A percentile compares a stretch with the other conserved stretches of the same genome.
Conservation (phyloP, 1,140 invertebrate species). For the Hylyphantes graminicola region DNA sequence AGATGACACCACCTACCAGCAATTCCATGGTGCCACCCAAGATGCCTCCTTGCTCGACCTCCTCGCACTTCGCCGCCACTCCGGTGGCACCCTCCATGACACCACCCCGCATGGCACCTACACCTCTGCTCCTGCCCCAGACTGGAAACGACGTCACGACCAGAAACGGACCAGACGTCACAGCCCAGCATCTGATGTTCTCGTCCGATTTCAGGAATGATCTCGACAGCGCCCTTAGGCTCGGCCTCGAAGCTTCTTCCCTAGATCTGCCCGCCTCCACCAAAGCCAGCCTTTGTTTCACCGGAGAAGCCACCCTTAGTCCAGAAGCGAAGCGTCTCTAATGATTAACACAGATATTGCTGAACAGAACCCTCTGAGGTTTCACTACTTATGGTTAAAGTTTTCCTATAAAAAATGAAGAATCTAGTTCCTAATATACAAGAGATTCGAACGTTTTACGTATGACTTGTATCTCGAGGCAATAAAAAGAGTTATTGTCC, state of each 20-base stretch:
- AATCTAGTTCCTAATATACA: slow-evolving; percentile 27
- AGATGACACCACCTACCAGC: slow-evolving; percentile 9
- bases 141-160: slow-evolving; percentile 44
- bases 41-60: slow-evolving; percentile 13
- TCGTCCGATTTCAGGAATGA: slow-evolving; percentile 56
- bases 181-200: slow-evolving; percentile 37
- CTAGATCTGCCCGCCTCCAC: slow-evolving; percentile 43
- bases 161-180: slow-evolving; percentile 32
- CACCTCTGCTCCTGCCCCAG: slow-evolving; percentile 53
- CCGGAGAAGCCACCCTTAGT: slow-evolving; percentile 55
- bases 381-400: slow-evolving; percentile 33
- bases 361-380: background rate
- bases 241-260: slow-evolving; percentile 55
- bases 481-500: slow-evolving; percentile 36
- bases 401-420: slow-evolving; percentile 40
- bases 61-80: slow-evolving; percentile 54
- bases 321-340: slow-evolving; percentile 58
- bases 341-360: background rate
- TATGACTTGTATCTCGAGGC: slow-evolving; percentile 16
- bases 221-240: slow-evolving; percentile 48
- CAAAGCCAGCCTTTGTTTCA: slow-evolving; percentile 53
- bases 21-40: slow-evolving; percentile 36
- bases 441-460: slow-evolving; percentile 18
- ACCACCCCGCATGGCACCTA: slow-evolving; percentile 33
- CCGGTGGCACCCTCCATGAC: slow-evolving; percentile 44